phyloP scores from a whole-genome alignment of 2,797 vertebrate species.

The Poeciliopsis infans region DNA sequence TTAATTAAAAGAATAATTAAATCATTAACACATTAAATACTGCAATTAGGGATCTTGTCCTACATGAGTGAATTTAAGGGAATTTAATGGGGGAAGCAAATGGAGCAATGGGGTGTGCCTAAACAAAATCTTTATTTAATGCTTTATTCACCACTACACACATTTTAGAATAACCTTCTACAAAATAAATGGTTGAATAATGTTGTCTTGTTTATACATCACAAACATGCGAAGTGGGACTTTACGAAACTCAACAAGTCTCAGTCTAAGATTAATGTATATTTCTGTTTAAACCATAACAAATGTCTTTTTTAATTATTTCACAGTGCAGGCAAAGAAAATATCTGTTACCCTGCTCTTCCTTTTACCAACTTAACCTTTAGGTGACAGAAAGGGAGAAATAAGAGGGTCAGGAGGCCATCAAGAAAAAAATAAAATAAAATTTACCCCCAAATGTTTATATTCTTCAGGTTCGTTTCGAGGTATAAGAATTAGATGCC shows the following conservation, averaged over 20 bases:
- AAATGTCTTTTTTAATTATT: constrained; percentile 17
- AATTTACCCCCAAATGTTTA: constrained; percentile 35
- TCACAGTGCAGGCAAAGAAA: constrained; percentile 27
- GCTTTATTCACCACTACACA: constrained; percentile 64
- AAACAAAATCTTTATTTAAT: constrained; percentile 76
- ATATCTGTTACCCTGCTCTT: constrained; percentile 40
- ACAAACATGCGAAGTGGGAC: constrained; percentile 30
- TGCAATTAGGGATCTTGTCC: constrained; percentile 84
- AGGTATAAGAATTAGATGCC: not conserved
- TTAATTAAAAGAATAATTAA: constrained; percentile 88
- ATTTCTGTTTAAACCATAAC: constrained; percentile 31
- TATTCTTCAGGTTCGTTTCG: not conserved
- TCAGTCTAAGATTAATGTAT: constrained; percentile 10
- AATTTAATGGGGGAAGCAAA: constrained; percentile 80
- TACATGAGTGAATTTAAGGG: constrained; percentile 83
- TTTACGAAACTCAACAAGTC: constrained; percentile 18
- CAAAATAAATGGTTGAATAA: constrained; percentile 45
- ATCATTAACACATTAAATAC: constrained; percentile 85
- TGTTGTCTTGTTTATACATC: constrained; percentile 36
- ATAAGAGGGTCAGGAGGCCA: constrained; percentile 55
- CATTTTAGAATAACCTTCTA: constrained; percentile 60
- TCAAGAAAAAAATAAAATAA: constrained; percentile 32
- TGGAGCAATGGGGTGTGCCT: constrained; percentile 75
- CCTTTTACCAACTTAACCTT: constrained; percentile 68
- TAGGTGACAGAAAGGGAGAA: constrained; percentile 37